Evolutionary conservation across 2,113 vertebrate species (phyloP), one percentile per base, ranked within the genome.

Genomic region (Ranitomeya variabilis): DNA sequence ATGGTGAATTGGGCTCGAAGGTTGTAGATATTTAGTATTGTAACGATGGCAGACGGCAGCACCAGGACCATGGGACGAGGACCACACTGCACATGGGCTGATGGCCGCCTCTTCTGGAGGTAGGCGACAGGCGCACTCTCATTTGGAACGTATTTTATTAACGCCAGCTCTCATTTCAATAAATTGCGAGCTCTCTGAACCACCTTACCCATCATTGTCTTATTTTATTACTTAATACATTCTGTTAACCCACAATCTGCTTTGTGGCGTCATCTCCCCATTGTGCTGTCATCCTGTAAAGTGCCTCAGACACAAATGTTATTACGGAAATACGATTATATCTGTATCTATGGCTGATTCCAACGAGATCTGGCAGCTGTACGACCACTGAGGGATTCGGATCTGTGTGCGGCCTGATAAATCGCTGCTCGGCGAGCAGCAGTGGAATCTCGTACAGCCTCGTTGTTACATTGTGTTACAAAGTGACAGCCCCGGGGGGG

Each of bases 321-420:
- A 60, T 60, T 80, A 80, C 55, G 57, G n/a, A 80, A 80, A 80
- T 59, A 60, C n/a, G 23, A 60, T 80, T 80, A 80, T 59, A 80
- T 60, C 55, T 76, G 77, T 55, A 79, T 79, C 77, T 57, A 79
- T 79, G 77, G 51, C 51, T 79, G 77, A 79, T 79, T 15, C 77
- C 10, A 79, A 79, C 52, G 73, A 76, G 73, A 76, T 45, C n/a
- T 79, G 77, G 77, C 51, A 79, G 77, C 77, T 79, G 77, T 79
- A 55, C 77, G 21, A 79, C 52, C 77, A 79, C 77, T 57, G 21
- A 79, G 52, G 77, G 77, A 79, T 26, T 79, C 77, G 1, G 77
- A 79, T 55, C 77, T 79, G 52, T 57, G 77, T 15, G 77, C 77
- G 77, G 77, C 77, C 19, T 79, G 51, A 57, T 57, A 54, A 57